Base-by-base conservation (phyloP, 2,888 invertebrate genomes). In the Aromia moschata region DNA sequence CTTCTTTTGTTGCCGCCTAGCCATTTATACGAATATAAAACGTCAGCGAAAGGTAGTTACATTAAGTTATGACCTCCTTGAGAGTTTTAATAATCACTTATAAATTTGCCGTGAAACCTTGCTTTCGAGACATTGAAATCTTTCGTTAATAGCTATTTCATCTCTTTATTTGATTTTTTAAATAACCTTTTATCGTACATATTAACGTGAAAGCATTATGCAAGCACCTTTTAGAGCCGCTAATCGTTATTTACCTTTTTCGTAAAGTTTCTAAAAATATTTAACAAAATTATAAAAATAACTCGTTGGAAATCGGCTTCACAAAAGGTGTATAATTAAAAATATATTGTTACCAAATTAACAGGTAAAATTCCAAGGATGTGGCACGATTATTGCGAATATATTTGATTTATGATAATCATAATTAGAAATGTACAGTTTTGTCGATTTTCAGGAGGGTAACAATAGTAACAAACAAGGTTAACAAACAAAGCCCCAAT, bases 261-360 rank as follows among this genome's bases (percentile, higher is more conserved):
- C n/a, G 46, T 18, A 47, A 38, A 36, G 36, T 47, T 36, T 47
- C 46, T 47, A 47, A 44, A 25, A 47, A 47, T 18, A 36, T 31
- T 47, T 47, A 47, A 17, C 36, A 46, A 46, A 46, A 47, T 47
- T 4, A 17, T 47, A 36, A 47, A 36, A 47, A 47, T 25, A n/a
- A 33, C 15, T 14, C 14, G n/a, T n/a, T 25, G 7, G 25, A 7
- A 25, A 25, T 25, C 4, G 7, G 4, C 7, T 25, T 25, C 25
- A 7, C 25, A 25, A 25, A 5, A 25, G 4, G 3, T 25, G 4
- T 3, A 25, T 25, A 25, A 25, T 25, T 25, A 25, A 25, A 25
- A 7, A 25, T n/a, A 25, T 25, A 7, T 25, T 7, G 3, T 25
- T 25, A 25, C 25, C 25, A 25, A 3, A 25, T 25, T 25, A 25